A percentile compares a stretch with the other conserved stretches of the same genome.
Evolutionary conservation across 1,140 invertebrate species (phyloP).

Genomic region (Pygmarrhopalites habei): DNA sequence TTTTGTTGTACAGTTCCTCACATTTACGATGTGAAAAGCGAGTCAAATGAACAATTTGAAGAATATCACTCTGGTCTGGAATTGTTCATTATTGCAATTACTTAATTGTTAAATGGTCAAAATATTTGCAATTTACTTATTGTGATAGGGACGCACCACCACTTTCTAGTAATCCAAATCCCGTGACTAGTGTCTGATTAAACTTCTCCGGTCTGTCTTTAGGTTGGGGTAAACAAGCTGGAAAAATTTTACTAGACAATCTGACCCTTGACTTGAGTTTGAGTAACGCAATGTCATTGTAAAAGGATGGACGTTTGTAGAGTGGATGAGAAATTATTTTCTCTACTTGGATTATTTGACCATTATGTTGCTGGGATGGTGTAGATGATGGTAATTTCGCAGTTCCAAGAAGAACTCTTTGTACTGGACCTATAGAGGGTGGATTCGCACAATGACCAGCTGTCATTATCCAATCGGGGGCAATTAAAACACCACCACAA

Average conservation of each 20-base stretch:
- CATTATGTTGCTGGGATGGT: not conserved
- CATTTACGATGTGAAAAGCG: not conserved
- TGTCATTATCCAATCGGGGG: not conserved
- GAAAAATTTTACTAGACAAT: not conserved
- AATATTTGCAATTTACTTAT: not conserved
- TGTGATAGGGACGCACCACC: not conserved
- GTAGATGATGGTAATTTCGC: not conserved
- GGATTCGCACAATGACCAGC: not conserved
- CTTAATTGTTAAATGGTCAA: no score
- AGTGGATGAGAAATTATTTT: constrained; percentile 12
- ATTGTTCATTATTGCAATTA: not conserved
- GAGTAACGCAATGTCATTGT: constrained; percentile 27
- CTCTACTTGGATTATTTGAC: not conserved
- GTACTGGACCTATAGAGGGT: not conserved
- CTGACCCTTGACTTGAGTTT: not conserved
- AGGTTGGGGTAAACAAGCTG: constrained; percentile 20
- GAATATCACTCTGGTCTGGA: constrained; percentile 1
- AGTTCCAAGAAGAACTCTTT: not conserved
- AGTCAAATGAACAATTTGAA: constrained; percentile 10
- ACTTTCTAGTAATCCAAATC: not conserved
- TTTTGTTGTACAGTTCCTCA: not conserved
- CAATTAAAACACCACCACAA: not conserved
- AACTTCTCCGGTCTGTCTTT: not conserved
- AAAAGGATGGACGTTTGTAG: not conserved
- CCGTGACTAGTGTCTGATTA: not conserved